phyloP scores from a whole-genome alignment of 2,888 invertebrate species.

The Coecobrya sp. region DNA sequence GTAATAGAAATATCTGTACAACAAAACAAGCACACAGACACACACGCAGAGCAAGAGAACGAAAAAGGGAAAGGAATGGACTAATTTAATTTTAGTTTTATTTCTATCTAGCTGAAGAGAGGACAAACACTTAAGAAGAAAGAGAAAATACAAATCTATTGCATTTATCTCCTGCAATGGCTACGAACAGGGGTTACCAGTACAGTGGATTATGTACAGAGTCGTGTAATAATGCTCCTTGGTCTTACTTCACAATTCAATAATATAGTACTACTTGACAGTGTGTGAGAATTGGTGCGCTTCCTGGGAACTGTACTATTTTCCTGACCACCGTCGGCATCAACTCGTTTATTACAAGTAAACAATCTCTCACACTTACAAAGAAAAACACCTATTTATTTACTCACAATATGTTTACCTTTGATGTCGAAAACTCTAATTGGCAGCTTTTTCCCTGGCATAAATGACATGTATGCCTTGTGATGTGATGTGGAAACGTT shows the following conservation, averaged over 20 bases:
- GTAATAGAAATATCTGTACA: neutral
- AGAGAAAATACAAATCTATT: constrained; percentile 76
- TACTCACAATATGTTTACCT: constrained; percentile 24
- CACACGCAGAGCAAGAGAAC: neutral
- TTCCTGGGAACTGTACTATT: neutral
- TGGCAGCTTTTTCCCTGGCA: neutral
- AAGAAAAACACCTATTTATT: constrained; percentile 39
- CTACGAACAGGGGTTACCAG: neutral
- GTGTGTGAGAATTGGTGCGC: neutral
- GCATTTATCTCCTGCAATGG: constrained; percentile 45
- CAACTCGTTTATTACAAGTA: neutral
- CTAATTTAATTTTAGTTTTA: constrained; percentile 82
- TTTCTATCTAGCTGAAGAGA: constrained; percentile 69
- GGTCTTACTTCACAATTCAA: neutral
- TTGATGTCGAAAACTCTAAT: constrained; percentile 40
- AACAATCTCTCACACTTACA: neutral
- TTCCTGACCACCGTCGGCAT: neutral
- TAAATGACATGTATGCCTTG: neutral
- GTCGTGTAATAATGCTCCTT: neutral
- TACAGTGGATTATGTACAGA: neutral
- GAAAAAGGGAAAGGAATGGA: constrained; percentile 70
- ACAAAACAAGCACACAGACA: too few relatives aligned
- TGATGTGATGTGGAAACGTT: neutral
- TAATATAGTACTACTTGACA: neutral
- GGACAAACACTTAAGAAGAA: constrained; percentile 75